Evolutionary conservation across 2,888 invertebrate species (phyloP), one percentile per base, ranked within the genome.

Genomic region (Podotricha telesiphe): DNA sequence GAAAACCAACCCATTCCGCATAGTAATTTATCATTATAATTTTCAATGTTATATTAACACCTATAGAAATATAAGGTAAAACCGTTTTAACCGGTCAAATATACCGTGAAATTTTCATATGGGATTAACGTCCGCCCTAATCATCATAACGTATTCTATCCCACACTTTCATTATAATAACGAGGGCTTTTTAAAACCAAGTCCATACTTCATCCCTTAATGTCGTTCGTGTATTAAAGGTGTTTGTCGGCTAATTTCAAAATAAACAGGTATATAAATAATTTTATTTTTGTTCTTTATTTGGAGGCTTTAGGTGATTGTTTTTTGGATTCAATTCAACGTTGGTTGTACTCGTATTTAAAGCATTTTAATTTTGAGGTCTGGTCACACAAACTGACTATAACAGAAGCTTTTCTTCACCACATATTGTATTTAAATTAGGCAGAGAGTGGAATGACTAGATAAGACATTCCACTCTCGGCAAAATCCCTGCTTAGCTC

Each of bases 81-180:
- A 80, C 77, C 78, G 78, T 75, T 81, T 80, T 76, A 81, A 79
- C 59, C 59, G 59, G 77, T 82, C 80, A 82, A 84, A 85, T 83
- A 81, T 80, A 81, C 78, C 82, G 80, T 83, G 81, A 86, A 85
- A 80, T 83, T 83, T 85, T 80, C 78, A 80, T 75, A 83, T 80
- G 78, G 81, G 85, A 83, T 84, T 82, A 85, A 84, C 82, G 81
- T 69, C 63, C 72, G 75, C 73, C 73, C 77, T 81, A 81, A 84
- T 84, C 80, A 83, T 83, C 82, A 80, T 81, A 82, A 81, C 69
- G 68, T 75, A 74, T 67, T 71, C 73, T 72, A 71, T 68, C 68
- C 68, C 74, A 69, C 37, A 73, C 51, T 58, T 72, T 55, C 55
- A 55, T 55, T 70, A 76, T 77, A 76, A 79, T 81, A 79, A 79